Percentiles rank a stretch among this genome's conserved stretches.
Conservation (phyloP, 2,113 vertebrate species). For the Poeciliopsis occidentalis region DNA sequence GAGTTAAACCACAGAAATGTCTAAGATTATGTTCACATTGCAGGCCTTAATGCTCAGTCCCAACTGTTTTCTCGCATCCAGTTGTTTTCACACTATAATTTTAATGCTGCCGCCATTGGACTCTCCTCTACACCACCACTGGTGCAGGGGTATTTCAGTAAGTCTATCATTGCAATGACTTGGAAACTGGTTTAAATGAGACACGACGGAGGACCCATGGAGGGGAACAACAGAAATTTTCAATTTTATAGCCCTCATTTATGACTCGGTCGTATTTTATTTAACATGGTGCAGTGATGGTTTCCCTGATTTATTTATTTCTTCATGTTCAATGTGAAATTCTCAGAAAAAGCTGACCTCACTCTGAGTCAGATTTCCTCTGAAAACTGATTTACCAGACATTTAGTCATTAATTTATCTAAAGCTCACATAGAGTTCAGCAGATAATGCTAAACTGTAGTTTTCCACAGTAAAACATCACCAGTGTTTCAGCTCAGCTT, state of each 20-base stretch:
- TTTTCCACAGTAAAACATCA: background rate
- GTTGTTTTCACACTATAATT: background rate
- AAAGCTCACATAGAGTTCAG: background rate
- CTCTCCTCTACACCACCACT: background rate
- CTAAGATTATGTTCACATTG: background rate
- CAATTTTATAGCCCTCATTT: background rate
- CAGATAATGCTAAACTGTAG: background rate
- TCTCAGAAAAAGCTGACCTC: background rate
- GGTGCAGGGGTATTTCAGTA: background rate
- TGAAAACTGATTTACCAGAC: background rate
- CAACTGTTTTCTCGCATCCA: background rate
- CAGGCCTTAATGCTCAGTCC: background rate
- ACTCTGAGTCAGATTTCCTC: background rate
- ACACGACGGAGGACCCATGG: background rate
- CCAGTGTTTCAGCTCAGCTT: background rate
- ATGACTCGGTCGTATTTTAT: background rate
- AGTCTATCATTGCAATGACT: background rate
- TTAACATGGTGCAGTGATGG: background rate
- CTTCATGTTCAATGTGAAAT: background rate
- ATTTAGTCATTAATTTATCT: background rate
- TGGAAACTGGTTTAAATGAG: background rate
- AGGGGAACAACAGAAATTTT: background rate
- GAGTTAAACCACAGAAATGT: background rate
- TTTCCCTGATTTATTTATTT: background rate
- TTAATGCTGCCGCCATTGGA: background rate